Evolutionary conservation across 2,888 invertebrate genomes (phyloP), one percentile per base, ranked within the genome.

Genomic region (Reticulitermes lucifugus): DNA sequence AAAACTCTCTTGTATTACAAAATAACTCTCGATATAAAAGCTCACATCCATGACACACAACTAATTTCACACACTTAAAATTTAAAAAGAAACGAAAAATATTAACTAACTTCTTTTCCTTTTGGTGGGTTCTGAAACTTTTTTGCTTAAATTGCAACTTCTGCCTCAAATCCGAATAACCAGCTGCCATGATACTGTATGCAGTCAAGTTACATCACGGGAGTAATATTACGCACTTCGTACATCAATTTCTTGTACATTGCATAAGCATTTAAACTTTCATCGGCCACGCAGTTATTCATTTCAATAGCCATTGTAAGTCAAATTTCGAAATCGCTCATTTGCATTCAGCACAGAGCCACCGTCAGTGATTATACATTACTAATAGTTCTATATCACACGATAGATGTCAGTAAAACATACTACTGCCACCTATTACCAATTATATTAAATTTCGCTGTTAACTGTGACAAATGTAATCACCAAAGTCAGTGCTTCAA

Each of bases 121-220:
- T 86, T 22, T 84, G 59, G 51, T 86, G 85, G 60, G 83, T 29
- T 83, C 75, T 85, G 21, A 83, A 83, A 84, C 60, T 83, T 81
- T 87, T 87, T 70, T 86, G 86, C 70, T 87, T 87, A 77, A 85
- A 86, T 46, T 86, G 87, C 65, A 87, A 84, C 79, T 87, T 87
- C 77, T 87, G 87, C 80, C 87, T 75, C 79, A 87, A 84, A 86
- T 87, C 87, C 25, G 86, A 83, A 75, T 86, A 87, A 35, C 85
- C 84, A 79, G 85, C 85, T 83, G 87, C 87, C 87, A 87, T 87
- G 84, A 60, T 86, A 79, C 79, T 46, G 4, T 46, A 22, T 18
- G 43, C 22, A 77, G 77, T 77, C 77, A 46, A 25, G 41, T 77
- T 77, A 77, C n/a, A 77, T 77, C 46, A 77, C 77, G 51, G 7